These are phyloP conservation scores for Tachycineta bicolor DNA, from an alignment of 2,113 vertebrate species.

Conservation along the genomic window DNA sequence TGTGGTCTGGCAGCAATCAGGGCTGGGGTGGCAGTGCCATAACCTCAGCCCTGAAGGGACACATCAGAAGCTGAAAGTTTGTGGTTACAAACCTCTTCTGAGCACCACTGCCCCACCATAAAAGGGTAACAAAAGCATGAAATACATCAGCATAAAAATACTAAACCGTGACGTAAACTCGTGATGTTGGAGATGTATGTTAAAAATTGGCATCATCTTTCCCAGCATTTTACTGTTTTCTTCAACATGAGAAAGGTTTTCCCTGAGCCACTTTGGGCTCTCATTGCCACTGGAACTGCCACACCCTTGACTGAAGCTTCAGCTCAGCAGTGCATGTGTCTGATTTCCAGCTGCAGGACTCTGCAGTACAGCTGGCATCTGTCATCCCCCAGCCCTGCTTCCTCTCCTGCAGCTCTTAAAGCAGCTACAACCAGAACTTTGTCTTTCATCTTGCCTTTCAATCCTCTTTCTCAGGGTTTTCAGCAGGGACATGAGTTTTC, in stretches of 20 bases:
- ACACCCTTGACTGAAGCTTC: background rate
- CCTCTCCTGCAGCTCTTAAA: background rate
- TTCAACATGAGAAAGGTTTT: background rate
- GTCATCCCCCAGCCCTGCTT: background rate
- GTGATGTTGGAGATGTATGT: background rate
- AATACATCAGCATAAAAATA: background rate
- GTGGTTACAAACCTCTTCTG: background rate
- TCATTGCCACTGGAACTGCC: background rate
- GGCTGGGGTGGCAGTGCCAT: background rate
- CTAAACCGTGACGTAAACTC: background rate
- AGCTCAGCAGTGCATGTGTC: background rate
- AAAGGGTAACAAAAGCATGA: background rate
- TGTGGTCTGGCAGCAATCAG: fast-evolving
- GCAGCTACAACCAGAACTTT: background rate
- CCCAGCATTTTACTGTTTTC: fast-evolving
- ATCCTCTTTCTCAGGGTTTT: background rate
- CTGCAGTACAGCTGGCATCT: background rate
- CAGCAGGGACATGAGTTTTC: background rate
- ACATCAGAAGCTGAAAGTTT: fast-evolving
- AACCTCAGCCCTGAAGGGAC: background rate
- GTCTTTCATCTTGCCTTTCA: background rate
- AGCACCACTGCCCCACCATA: background rate
- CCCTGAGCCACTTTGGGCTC: background rate
- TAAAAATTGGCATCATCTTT: background rate
- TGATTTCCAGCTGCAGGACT: background rate